Base-by-base conservation (phyloP, 1,140 invertebrate genomes). In the Drosophila willistoni region DNA sequence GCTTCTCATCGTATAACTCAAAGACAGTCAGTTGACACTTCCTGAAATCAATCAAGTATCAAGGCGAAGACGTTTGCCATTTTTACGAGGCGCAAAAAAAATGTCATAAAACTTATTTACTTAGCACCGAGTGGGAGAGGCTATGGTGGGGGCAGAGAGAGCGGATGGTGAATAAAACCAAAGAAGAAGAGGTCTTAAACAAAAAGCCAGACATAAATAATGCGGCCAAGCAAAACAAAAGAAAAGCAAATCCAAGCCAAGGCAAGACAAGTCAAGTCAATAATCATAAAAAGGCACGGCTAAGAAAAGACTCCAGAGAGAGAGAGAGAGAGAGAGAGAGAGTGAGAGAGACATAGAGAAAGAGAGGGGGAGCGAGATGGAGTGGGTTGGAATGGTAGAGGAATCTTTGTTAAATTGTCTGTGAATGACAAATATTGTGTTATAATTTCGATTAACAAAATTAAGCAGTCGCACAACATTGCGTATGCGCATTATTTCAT, bases 391-490 rank as follows among this genome's bases (percentile, higher is more conserved):
- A 29, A 7, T 29, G 29, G 72, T 33, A 22, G 87, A 82, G 44
- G 6, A 51, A 51, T 51, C 44, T 84, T 83, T 89, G 84, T 90
- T 89, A 81, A 89, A 89, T 89, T 84, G 84, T 77, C 85, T 81
- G 84, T 89, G 77, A 89, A 89, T 89, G 84, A 89, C 84, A 89
- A 89, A 89, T 89, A 89, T 89, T 89, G 84, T 89, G 85, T 79
- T 81, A 89, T 89, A 89, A 89, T 89, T 78, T 80, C 84, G 84
- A 89, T 89, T 89, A 84, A 69, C 69, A 67, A 87, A 89, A 89
- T 89, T 90, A 81, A 89, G 81, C 73, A 78, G 61, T 57, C 67
- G 59, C 71, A 55, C 60, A 68, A 78, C 77, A 84, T 78, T 73
- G 65, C 84, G 80, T 84, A 84, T 89, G 81, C 84, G 80, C 77